Conservation (phyloP, 2,113 vertebrate genomes). For the Bubalus kerabau region DNA sequence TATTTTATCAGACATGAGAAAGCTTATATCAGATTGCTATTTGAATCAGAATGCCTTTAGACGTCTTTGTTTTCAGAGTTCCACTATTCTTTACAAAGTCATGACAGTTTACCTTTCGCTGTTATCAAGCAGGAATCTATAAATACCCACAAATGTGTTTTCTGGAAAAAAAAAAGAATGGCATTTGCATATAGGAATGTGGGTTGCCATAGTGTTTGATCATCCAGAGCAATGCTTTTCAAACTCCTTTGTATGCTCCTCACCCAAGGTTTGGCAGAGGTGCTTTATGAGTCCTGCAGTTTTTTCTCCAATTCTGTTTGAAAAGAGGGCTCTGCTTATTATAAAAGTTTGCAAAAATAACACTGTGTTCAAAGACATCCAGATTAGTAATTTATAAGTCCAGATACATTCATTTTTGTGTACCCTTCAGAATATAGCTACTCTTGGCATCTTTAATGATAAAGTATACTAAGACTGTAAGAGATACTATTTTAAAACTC, state of each 20-base stretch:
- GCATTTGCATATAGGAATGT: background rate
- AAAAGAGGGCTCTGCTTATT: background rate
- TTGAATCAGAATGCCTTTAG: background rate
- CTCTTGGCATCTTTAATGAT: background rate
- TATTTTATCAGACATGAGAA: background rate
- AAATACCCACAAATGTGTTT: conserved; percentile 11
- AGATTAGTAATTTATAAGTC: background rate
- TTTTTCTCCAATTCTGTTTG: background rate
- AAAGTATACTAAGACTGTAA: background rate
- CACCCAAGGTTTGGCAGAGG: background rate
- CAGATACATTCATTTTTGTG: background rate
- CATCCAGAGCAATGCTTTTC: background rate
- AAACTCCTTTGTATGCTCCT: background rate
- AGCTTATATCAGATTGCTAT: background rate
- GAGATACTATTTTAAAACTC: conserved; percentile 1
- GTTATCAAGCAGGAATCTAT: background rate
- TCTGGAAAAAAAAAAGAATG: background rate
- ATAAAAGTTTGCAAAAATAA: background rate
- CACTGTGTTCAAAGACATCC: background rate
- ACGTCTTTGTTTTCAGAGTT: conserved; percentile 14
- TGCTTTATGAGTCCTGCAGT: background rate
- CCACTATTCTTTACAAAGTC: background rate
- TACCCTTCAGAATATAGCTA: background rate
- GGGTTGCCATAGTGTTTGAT: background rate
- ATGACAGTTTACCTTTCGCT: background rate